Evolutionary conservation across 2,888 invertebrate species (phyloP), one percentile per base, ranked within the genome.

Genomic region (Actias luna): DNA sequence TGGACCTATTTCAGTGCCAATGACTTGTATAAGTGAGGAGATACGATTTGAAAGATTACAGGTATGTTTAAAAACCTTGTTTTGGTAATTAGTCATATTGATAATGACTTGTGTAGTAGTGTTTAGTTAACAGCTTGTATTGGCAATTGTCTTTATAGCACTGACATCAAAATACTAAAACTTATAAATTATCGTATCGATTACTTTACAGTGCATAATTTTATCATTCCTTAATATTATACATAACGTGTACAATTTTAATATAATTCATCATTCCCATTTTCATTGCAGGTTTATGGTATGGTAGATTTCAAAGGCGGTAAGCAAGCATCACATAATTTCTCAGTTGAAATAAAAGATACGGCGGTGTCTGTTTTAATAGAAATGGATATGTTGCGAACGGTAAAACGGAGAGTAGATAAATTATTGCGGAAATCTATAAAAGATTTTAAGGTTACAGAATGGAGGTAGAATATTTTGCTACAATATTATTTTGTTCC

Each of bases 321-420:
- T 46, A 59, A 36, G 66, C n/a, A 63, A 58, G 61, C 61, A 5
- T 59, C 59, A 0, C 67, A 63, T 36, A 61, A 65, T 5, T 88
- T 87, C 65, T 77, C 78, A 16, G 73, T 75, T 25, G 85, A 85
- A 70, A 70, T 88, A 25, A 68, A 46, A 8, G 88, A 88, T 58
- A 69, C 83, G 5, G 64, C 74, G 25, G 71, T 82, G 3, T 69
- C 79, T 39, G 57, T 81, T 1, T 71, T 74, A 58, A 59, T 83
- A 2, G 63, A 70, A 10, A 31, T 76, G 4, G 59, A 67, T 18
- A 33, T 8, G 42, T 10, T 39, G 7, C 12, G 52, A 18, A 50
- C 16, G 18, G 8, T 33, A 50, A 59, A 59, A 16, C 29, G 22
- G 18, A 8, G 29, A 52, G 14, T 36, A 22, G 14, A 39, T 46